phyloP scores from a whole-genome alignment of 1,140 invertebrate genomes.

The Drosophila repleta region DNA sequence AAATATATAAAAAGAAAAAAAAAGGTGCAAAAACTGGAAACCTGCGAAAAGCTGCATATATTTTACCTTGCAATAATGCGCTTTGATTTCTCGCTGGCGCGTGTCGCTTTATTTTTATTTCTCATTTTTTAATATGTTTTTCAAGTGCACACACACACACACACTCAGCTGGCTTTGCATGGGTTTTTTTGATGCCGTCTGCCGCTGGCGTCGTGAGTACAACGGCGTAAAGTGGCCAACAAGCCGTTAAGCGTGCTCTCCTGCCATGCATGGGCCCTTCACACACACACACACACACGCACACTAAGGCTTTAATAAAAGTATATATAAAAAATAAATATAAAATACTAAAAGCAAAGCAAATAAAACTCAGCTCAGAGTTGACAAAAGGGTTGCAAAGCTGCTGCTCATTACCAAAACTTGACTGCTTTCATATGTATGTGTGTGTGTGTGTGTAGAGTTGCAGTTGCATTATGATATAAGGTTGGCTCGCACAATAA shows the following conservation, averaged over 20 bases:
- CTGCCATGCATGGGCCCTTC: conserved; percentile 33
- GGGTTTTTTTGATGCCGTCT: conserved; percentile 34
- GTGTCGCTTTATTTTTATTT: background rate
- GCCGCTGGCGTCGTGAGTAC: conserved; percentile 41
- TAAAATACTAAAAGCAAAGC: conserved; percentile 21
- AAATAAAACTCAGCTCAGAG: conserved; percentile 13
- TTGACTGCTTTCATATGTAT: background rate
- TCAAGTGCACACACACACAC: conserved; percentile 23
- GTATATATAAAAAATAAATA: background rate
- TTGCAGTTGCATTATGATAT: conserved; percentile 47
- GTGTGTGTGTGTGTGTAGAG: background rate
- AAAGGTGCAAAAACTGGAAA: conserved; percentile 14
- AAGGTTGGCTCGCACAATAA: conserved; percentile 21
- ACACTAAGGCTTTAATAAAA: conserved; percentile 23
- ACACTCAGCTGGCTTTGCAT: background rate
- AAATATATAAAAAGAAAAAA: conserved; percentile 14
- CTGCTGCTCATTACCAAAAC: conserved; percentile 41
- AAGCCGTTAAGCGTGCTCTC: conserved; percentile 67
- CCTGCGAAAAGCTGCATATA: conserved; percentile 20
- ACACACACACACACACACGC: background rate
- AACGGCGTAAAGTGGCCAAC: conserved; percentile 76
- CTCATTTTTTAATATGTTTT: conserved; percentile 27
- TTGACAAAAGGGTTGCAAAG: conserved; percentile 39
- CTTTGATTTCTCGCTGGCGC: conserved; percentile 46
- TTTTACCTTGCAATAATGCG: conserved; percentile 48